Percentiles rank a stretch among this genome's conserved stretches.
Conservation (phyloP, 2,113 vertebrate genomes). For the Mesembrinibis cayennensis region DNA sequence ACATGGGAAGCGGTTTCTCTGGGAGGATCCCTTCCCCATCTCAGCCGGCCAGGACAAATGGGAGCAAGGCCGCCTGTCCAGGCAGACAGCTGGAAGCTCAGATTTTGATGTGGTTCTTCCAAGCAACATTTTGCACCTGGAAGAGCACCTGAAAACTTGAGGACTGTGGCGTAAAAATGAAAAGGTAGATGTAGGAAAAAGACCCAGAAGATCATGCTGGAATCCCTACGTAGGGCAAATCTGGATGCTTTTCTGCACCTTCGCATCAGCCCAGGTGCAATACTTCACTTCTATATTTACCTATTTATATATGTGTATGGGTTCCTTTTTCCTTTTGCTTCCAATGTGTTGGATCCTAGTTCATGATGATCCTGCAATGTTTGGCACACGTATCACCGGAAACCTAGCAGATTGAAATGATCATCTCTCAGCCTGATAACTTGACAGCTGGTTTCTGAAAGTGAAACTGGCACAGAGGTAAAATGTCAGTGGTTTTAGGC, state of each 20-base stretch:
- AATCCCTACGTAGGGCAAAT: neutral
- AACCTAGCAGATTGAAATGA: neutral
- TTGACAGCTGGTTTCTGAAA: neutral
- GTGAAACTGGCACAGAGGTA: neutral
- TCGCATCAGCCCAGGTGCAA: neutral
- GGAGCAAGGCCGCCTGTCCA: neutral
- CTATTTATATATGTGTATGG: neutral
- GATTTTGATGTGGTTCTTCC: neutral
- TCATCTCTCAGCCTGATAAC: neutral
- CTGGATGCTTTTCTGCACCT: neutral
- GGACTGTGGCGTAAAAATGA: neutral
- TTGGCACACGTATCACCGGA: fast-evolving
- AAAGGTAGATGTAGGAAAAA: neutral
- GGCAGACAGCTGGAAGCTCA: neutral
- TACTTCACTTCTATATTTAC: neutral
- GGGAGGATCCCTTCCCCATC: neutral
- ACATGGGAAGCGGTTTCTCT: neutral
- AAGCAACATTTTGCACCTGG: neutral
- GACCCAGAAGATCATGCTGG: neutral
- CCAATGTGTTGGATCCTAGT: neutral
- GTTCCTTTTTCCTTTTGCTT: neutral
- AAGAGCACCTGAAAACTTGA: neutral
- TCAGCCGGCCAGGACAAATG: neutral
- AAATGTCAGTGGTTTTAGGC: neutral
- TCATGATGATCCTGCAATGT: neutral